Percentiles rank a stretch among this genome's conserved stretches.
These are phyloP conservation scores for Cladopsammia gracilis DNA, from an alignment of 64 coral and sea anemone genomes.

Conservation along the genomic window DNA sequence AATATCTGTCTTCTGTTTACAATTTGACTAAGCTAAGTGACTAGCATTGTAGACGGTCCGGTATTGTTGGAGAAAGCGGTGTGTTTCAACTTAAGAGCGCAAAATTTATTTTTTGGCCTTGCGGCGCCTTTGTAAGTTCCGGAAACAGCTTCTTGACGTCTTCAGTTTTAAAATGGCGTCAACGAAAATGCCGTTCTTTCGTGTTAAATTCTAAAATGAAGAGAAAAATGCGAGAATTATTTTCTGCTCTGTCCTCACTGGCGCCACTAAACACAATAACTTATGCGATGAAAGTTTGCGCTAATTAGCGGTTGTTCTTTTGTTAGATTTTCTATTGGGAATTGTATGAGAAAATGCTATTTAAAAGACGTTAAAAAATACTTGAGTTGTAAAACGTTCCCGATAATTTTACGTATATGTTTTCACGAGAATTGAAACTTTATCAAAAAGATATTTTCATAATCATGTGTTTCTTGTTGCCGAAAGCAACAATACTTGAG, in stretches of 20 bases:
- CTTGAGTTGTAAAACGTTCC: neutral
- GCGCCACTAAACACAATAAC: conserved; percentile 2
- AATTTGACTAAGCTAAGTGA: neutral
- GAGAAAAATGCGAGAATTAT: no score
- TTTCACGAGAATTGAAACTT: no score
- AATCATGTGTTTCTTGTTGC: neutral
- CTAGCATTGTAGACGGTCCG: neutral
- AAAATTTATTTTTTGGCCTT: neutral
- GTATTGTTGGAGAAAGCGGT: conserved; percentile 27
- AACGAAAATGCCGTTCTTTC: neutral
- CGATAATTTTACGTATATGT: no score
- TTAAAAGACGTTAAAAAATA: neutral
- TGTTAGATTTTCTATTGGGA: neutral
- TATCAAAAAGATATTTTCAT: no score
- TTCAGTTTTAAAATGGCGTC: neutral
- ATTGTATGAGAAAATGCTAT: neutral
- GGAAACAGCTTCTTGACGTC: conserved; percentile 11
- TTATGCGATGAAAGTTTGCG: neutral
- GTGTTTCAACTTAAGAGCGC: neutral
- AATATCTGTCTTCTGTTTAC: neutral
- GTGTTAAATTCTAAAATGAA: neutral
- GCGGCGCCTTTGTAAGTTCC: neutral
- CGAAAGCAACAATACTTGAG: neutral
- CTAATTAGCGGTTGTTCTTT: neutral
- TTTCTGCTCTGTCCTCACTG: neutral